A percentile compares a stretch with the other conserved stretches of the same genome.
Conservation (phyloP, 2,113 vertebrate species). For the Crotophaga sulcirostris region DNA sequence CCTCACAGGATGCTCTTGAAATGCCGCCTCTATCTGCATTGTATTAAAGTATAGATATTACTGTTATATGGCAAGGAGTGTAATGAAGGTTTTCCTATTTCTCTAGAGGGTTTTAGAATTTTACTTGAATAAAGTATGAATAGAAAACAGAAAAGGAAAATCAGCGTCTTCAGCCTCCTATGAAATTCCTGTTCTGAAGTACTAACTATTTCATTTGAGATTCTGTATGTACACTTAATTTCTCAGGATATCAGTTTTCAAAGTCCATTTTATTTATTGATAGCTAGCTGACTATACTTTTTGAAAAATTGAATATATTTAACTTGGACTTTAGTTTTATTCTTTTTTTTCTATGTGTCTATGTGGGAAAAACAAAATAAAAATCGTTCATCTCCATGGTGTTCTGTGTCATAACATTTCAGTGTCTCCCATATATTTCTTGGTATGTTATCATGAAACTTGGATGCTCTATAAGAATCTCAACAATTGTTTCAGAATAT, state of each 20-base stretch:
- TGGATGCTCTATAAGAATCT: background rate
- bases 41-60: background rate
- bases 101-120: background rate
- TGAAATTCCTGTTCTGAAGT: background rate
- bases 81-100: background rate
- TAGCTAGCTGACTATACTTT: background rate
- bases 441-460: background rate
- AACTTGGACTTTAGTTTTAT: background rate
- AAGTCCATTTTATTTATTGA: background rate
- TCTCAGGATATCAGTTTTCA: background rate
- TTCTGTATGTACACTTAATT: background rate
- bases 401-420: background rate
- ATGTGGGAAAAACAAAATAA: background rate
- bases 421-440: background rate
- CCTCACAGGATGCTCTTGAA: slow-evolving; percentile 35
- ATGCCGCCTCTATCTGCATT: background rate
- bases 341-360: background rate
- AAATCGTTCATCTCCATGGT: background rate
- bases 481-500: background rate
- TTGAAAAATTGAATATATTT: background rate
- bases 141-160: background rate
- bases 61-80: background rate
- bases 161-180: background rate
- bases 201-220: background rate
- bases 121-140: background rate